Base-by-base conservation (phyloP, 2,888 invertebrate species). In the Eupithecia insigniata region DNA sequence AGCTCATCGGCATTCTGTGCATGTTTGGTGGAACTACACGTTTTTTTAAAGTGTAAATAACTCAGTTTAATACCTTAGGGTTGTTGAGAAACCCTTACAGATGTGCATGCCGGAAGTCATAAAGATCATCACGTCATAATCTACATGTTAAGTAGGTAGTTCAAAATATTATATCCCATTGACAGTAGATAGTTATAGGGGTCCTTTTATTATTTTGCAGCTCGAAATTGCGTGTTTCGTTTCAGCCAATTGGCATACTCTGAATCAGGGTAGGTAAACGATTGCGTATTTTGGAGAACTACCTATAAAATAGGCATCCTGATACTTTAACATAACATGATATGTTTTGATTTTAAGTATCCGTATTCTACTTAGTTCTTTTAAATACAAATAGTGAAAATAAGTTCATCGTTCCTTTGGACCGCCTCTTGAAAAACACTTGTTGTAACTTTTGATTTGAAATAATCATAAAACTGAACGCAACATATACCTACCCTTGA, bases 1-100 rank as follows among this genome's bases (percentile, higher is more conserved):
- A 83, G 82, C 84, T 76, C 79, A 82, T 86, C 79, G 78, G 80
- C 79, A 70, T 80, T 85, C 80, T 85, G 84, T 86, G 86, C 85
- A 85, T 87, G 86, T 80, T 80, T 82, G 85, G 85, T 84, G 83
- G 79, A 81, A 73, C 74, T 66, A 72, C 60, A 51, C 69, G 70
- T 72, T 71, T 73, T 60, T 62, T 36, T 76, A 30, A 7, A n/a
- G 28, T 60, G 36, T 64, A 8, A 39, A 62, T 32, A 55, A 55
- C 55, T 55, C 10, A 51, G 26, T 55, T 12, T 55, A 55, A 26
- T 26, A 51, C 12, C 51, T 26, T 10, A 12, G 4, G 51, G 26
- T 51, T 22, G 10, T 10, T 10, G 46, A 22, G 46, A 12, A 26
- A 60, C 30, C 18, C 28, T 28, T 58, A 58, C 16, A 10, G 22